A percentile compares a stretch with the other conserved stretches of the same genome.
These are phyloP conservation scores for Cylas formicarius DNA, from an alignment of 1,140 invertebrate genomes.

Conservation along the genomic window DNA sequence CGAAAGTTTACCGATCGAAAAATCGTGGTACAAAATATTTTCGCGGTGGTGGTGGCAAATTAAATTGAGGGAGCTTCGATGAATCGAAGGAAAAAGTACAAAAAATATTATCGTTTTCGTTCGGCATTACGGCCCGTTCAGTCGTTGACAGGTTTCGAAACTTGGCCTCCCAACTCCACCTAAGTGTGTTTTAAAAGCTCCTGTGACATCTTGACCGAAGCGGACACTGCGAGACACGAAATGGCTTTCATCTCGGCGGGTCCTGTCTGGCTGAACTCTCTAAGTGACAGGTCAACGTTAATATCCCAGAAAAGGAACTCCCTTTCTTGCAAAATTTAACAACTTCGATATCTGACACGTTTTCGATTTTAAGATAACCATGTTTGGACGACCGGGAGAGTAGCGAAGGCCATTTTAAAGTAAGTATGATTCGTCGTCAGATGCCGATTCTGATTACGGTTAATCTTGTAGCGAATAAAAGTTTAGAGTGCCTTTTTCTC, in stretches of 20 bases:
- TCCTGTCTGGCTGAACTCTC: constrained; percentile 23
- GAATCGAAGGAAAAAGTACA: constrained; percentile 1
- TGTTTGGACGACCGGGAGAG: too few species aligned
- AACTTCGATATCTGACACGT: constrained; percentile 27
- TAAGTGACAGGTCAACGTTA: constrained; percentile 33
- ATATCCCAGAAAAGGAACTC: constrained; percentile 18
- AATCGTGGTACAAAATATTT: too few species aligned
- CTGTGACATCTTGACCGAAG: constrained; percentile 43
- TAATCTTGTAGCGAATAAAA: too few species aligned
- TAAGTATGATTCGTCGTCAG: too few species aligned
- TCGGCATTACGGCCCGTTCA: constrained; percentile 6
- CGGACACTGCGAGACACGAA: constrained; percentile 40
- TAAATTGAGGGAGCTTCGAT: too few species aligned
- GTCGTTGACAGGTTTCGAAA: constrained; percentile 1
- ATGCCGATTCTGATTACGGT: too few species aligned
- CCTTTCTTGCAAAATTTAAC: constrained; percentile 25
- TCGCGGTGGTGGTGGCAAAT: too few species aligned
- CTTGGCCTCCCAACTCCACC: constrained; percentile 22
- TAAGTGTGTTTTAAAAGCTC: constrained; percentile 43
- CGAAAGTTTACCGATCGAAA: too few species aligned
- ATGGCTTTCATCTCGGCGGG: constrained; percentile 37
- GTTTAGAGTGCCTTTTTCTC: too few species aligned
- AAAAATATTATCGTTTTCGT: too few species aligned
- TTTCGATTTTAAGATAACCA: constrained; percentile 28
- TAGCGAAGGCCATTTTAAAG: too few species aligned